Evolutionary conservation across 2,797 vertebrate species (phyloP).

Genomic region (Cetoscarus ocellatus): DNA sequence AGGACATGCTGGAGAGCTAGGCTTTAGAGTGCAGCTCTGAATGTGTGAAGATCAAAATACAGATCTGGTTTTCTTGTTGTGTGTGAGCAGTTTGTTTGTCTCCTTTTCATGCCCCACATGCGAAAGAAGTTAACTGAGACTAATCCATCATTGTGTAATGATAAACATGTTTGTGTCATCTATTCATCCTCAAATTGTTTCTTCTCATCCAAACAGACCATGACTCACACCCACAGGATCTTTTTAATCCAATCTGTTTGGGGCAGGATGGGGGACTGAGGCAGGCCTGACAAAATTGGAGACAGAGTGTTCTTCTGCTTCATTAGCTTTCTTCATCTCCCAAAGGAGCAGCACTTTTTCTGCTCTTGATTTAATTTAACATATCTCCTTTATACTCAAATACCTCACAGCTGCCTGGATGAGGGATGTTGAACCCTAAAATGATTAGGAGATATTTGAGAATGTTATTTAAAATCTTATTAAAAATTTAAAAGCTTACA

Average conservation of each 20-base stretch:
- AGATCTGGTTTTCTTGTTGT: slow-evolving; percentile 8
- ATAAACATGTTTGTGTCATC: slow-evolving; percentile 46
- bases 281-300: slow-evolving; percentile 64
- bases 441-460: too few relatives aligned
- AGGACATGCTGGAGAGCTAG: too few relatives aligned
- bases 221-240: slow-evolving; percentile 45
- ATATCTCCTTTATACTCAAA: slow-evolving; percentile 68
- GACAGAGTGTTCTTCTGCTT: slow-evolving; percentile 54
- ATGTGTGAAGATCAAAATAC: slow-evolving; percentile 33
- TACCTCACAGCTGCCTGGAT: slow-evolving; percentile 34
- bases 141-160: slow-evolving; percentile 51
- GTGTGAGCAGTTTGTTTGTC: slow-evolving; percentile 22
- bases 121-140: slow-evolving; percentile 10
- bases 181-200: slow-evolving; percentile 43
- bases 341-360: slow-evolving; percentile 55
- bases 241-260: slow-evolving; percentile 67
- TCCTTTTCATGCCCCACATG: slow-evolving; percentile 4
- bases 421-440: slow-evolving; percentile 26
- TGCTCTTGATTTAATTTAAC: slow-evolving; percentile 67
- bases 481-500: too few relatives aligned
- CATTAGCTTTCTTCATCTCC: slow-evolving; percentile 50
- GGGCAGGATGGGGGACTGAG: slow-evolving; percentile 52
- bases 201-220: slow-evolving; percentile 51
- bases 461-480: too few relatives aligned
- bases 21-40: too few relatives aligned